Conservation (phyloP, 2,888 invertebrate genomes). For the Ophion obscuratus region DNA sequence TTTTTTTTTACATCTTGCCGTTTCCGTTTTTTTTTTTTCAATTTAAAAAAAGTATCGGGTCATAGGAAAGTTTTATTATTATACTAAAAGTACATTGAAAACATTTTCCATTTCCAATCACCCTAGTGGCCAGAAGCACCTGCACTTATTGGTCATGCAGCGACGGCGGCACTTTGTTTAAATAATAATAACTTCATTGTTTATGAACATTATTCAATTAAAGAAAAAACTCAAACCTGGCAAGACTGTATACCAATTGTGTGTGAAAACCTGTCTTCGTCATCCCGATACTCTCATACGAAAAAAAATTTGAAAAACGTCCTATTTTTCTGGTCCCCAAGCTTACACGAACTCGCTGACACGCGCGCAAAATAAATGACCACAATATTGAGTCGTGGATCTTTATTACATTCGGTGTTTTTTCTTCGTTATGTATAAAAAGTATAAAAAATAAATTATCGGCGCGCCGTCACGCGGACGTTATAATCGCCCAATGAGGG, state of each 20-base stretch:
- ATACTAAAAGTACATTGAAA: too few relatives aligned
- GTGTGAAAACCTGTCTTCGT: neutral
- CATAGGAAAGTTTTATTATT: too few relatives aligned
- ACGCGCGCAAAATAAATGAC: neutral
- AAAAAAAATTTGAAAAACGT: neutral
- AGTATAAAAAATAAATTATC: conserved; percentile 71
- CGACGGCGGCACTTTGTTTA: too few relatives aligned
- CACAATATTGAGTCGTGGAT: neutral
- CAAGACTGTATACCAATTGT: neutral
- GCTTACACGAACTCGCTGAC: neutral
- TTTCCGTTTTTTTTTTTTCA: too few relatives aligned
- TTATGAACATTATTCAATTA: neutral
- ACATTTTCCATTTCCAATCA: too few relatives aligned
- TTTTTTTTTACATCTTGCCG: too few relatives aligned
- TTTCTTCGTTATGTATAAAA: conserved; percentile 66
- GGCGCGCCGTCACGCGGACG: conserved; percentile 36
- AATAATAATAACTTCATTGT: neutral
- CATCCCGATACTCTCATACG: neutral
- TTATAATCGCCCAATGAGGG: conserved; percentile 15
- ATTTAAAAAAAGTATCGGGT: too few relatives aligned
- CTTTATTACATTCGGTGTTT: conserved; percentile 18
- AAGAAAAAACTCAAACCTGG: neutral
- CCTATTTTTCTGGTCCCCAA: neutral
- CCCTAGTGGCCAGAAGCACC: too few relatives aligned
- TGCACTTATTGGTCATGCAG: too few relatives aligned